These are phyloP conservation scores for Taenioides sp. DNA, from an alignment of 2,797 vertebrate species.

Conservation along the genomic window DNA sequence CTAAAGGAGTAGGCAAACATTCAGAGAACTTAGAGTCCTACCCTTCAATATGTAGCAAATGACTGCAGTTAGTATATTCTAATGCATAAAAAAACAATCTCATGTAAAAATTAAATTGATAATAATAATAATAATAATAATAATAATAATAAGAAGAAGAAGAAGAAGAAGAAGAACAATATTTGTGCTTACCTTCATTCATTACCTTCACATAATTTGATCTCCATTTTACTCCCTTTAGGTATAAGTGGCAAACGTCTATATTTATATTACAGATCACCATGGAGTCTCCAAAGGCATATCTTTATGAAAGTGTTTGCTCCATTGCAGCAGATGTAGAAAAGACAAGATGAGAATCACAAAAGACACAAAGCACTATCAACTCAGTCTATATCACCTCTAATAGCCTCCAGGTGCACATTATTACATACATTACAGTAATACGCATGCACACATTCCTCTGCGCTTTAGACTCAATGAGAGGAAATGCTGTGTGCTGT, in stretches of 20 bases:
- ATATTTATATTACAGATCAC: neutral
- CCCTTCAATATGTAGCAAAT: too few species aligned
- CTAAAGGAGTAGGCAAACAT: too few species aligned
- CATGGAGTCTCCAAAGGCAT: neutral
- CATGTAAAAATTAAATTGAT: too few species aligned
- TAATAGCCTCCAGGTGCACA: neutral
- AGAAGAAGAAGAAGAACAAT: too few species aligned
- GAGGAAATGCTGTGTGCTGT: neutral
- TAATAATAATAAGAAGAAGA: too few species aligned
- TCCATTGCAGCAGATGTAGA: neutral
- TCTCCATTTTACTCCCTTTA: neutral
- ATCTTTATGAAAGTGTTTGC: neutral
- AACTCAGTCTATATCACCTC: neutral
- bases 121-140: too few species aligned
- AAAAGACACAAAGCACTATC: neutral
- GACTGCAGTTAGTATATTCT: too few species aligned
- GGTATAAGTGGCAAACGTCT: neutral
- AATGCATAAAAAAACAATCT: too few species aligned
- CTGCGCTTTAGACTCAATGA: neutral
- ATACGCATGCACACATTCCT: neutral
- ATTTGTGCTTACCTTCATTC: too few species aligned
- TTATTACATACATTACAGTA: conserved; percentile 4
- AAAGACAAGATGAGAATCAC: neutral
- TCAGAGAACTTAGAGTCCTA: too few species aligned
- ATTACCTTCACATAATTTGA: too few species aligned